Percentiles rank a stretch among this genome's conserved stretches.
Conservation (phyloP, 2,113 vertebrate species). For the Festucalex cinctus region DNA sequence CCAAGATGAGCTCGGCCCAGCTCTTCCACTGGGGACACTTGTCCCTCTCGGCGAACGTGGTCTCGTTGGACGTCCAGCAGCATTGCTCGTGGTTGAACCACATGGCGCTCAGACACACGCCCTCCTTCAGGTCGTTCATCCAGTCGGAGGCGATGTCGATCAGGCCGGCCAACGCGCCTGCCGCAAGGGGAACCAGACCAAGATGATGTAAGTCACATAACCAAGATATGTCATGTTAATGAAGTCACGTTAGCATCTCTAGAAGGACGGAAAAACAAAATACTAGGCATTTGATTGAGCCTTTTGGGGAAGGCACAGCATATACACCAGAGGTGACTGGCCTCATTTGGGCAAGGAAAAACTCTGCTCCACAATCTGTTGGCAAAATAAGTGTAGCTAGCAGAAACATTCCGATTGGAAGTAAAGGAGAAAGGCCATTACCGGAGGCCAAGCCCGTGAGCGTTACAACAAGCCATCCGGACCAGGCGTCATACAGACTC, state of each 20-base stretch:
- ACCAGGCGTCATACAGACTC: conserved; percentile 97
- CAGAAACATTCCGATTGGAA: background rate
- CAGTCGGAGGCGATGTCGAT: conserved; percentile 98
- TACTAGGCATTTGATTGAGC: no score
- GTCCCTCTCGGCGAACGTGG: conserved; percentile 94
- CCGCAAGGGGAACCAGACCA: no score
- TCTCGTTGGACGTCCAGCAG: conserved; percentile 95
- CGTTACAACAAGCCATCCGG: conserved; percentile 96
- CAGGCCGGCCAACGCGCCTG: conserved; percentile 94
- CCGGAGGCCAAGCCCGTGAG: conserved; percentile 94
- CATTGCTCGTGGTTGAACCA: conserved; percentile 99
- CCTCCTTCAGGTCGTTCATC: conserved; percentile 98
- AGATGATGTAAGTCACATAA: no score
- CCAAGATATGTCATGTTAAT: no score
- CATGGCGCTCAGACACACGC: conserved; percentile 91
- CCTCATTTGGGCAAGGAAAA: no score
- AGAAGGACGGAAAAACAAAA: no score
- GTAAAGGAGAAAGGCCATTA: conserved; percentile 48
- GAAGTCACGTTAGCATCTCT: no score
- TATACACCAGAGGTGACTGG: no score
- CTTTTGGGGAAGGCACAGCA: no score
- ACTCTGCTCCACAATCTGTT: no score
- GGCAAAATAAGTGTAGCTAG: background rate
- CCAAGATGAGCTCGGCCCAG: conserved; percentile 97
- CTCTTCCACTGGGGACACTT: conserved; percentile 98